phyloP scores from a whole-genome alignment of 2,797 vertebrate species.

The Buceros bicornis region DNA sequence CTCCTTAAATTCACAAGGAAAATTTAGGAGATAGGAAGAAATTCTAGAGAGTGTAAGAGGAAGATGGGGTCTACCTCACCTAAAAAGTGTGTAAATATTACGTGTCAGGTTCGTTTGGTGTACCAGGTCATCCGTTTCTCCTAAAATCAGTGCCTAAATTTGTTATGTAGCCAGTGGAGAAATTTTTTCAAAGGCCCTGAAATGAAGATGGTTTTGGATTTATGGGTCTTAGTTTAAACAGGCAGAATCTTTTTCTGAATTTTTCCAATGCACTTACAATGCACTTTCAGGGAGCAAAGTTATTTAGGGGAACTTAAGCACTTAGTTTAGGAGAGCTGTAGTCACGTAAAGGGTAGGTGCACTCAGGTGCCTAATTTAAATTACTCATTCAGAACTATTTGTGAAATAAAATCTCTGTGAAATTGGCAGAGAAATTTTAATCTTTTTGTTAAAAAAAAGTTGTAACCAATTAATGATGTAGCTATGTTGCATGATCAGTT shows the following conservation, averaged over 20 bases:
- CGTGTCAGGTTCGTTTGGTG: neutral
- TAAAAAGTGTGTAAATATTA: neutral
- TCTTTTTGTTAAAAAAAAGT: neutral
- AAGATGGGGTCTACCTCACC: neutral
- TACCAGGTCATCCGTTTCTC: neutral
- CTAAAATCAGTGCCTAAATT: neutral
- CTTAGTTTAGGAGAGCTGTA: neutral
- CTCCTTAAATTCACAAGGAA: neutral
- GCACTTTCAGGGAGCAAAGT: neutral
- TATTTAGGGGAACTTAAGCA: neutral
- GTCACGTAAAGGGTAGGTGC: neutral
- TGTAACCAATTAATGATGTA: neutral
- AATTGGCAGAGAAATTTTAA: neutral
- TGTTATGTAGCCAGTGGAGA: neutral
- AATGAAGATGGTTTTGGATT: neutral
- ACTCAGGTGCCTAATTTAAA: neutral
- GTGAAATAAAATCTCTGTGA: slow-evolving; percentile 14
- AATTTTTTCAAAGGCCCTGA: neutral
- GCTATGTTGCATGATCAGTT: slow-evolving; percentile 32
- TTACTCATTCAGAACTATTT: slow-evolving; percentile 12
- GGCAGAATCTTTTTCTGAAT: neutral
- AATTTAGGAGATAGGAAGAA: neutral
- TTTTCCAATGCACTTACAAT: neutral
- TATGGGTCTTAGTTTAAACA: neutral
- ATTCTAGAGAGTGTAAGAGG: neutral